phyloP scores from a whole-genome alignment of 2,888 invertebrate species.

The Ariolimax columbianus region DNA sequence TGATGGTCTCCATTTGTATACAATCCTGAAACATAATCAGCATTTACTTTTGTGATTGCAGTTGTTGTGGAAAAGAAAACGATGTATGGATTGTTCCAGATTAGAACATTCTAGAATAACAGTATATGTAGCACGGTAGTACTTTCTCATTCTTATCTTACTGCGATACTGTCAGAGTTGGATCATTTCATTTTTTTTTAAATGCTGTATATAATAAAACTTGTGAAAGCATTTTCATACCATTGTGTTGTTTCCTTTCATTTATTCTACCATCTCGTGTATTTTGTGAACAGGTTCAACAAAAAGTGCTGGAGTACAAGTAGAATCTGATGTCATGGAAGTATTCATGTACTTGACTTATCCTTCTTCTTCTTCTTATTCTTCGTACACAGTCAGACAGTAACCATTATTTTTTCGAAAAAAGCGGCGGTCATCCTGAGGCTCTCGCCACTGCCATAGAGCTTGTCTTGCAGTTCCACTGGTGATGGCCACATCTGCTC shows the following conservation, averaged over 20 bases:
- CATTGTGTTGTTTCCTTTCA: neutral
- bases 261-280: neutral
- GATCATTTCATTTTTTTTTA: constrained; percentile 37
- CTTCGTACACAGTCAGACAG: too few species aligned
- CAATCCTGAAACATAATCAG: constrained; percentile 36
- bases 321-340: too few species aligned
- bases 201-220: constrained; percentile 45
- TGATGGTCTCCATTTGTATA: neutral
- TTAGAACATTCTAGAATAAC: neutral
- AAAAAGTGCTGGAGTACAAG: too few species aligned
- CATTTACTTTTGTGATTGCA: constrained; percentile 28
- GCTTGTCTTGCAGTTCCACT: too few species aligned
- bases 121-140: constrained; percentile 28
- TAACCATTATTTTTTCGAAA: too few species aligned
- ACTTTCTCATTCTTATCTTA: constrained; percentile 28
- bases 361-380: too few species aligned
- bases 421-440: too few species aligned
- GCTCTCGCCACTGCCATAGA: too few species aligned
- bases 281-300: too few species aligned
- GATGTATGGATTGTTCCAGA: neutral
- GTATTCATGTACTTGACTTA: too few species aligned
- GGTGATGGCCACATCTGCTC: too few species aligned
- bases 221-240: constrained; percentile 46
- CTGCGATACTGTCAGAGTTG: constrained; percentile 48
- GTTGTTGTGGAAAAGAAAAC: neutral